phyloP scores from a whole-genome alignment of 37 sponge, comb jelly and placozoan species.

The Oscarella lobularis region DNA sequence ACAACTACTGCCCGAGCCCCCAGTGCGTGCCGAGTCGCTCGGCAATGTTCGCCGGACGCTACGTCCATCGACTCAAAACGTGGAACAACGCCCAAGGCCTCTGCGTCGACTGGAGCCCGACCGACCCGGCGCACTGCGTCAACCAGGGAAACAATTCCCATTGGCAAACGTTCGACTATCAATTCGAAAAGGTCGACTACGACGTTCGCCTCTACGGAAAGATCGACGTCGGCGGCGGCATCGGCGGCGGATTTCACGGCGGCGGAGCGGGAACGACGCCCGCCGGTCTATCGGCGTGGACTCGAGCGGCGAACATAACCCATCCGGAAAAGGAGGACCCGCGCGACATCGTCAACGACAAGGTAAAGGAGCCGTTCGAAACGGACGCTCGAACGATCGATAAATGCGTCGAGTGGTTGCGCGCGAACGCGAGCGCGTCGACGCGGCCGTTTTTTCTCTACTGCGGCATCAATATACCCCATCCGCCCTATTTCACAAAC shows the following conservation, averaged over 20 bases:
- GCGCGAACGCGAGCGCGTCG: background rate
- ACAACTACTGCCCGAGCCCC: conserved; percentile 4
- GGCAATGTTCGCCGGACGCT: background rate
- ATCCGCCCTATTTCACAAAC: background rate
- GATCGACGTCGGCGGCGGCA: background rate
- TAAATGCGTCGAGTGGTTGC: background rate
- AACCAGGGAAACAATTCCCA: no score
- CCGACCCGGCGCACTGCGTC: no score
- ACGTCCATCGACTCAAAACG: background rate
- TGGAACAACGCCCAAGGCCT: background rate
- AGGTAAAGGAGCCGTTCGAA: background rate
- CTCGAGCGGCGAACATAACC: background rate
- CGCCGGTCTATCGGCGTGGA: background rate
- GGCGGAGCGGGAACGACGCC: background rate
- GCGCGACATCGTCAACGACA: background rate
- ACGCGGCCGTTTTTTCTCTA: background rate
- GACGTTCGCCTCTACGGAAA: no score
- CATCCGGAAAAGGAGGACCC: background rate
- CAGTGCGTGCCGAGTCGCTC: conserved; percentile 4
- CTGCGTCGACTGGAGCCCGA: no score
- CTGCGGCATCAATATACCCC: background rate
- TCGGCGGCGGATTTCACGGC: background rate
- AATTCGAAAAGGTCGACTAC: no score
- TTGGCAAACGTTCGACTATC: no score
- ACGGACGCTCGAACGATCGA: background rate